Percentiles rank a stretch among this genome's conserved stretches.
These are phyloP conservation scores for Agrotis exclamationis DNA, from an alignment of 2,888 invertebrate genomes.

Conservation along the genomic window DNA sequence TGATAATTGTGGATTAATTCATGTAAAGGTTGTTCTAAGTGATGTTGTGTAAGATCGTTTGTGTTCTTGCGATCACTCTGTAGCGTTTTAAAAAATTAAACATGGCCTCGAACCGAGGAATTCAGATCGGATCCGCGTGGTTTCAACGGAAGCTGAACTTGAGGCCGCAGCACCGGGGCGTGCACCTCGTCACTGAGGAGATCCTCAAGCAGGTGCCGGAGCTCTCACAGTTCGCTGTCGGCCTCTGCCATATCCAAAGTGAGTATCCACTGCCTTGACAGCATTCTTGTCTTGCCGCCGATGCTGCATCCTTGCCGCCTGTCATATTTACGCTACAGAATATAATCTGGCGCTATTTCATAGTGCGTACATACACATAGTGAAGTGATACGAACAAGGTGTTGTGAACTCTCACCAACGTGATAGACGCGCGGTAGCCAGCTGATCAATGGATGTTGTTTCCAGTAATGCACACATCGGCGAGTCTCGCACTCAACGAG, in stretches of 20 bases:
- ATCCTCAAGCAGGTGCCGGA: slow-evolving; percentile 98
- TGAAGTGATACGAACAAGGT: slow-evolving; percentile 61
- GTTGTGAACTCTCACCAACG: slow-evolving; percentile 51
- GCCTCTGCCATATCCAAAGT: slow-evolving; percentile 99
- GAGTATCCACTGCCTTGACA: slow-evolving; percentile 88
- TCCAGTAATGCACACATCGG: slow-evolving; percentile 99
- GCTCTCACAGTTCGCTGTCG: slow-evolving; percentile 98
- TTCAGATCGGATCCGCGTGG: slow-evolving; percentile 99
- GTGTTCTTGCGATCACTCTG: slow-evolving; percentile 89
- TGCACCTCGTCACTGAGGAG: slow-evolving; percentile 99
- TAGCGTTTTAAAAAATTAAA: slow-evolving; percentile 91
- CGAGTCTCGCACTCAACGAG: slow-evolving; percentile 99
- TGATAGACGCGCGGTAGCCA: slow-evolving; percentile 67
- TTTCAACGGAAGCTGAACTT: slow-evolving; percentile 99
- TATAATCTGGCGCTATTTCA: slow-evolving; percentile 71
- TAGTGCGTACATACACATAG: slow-evolving; percentile 57
- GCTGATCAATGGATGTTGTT: slow-evolving; percentile 84
- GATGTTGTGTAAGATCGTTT: slow-evolving; percentile 91
- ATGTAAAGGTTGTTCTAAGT: slow-evolving; percentile 90
- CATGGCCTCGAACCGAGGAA: slow-evolving; percentile 97
- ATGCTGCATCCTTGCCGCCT: slow-evolving; percentile 80
- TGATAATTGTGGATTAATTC: slow-evolving; percentile 93
- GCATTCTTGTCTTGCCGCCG: slow-evolving; percentile 81
- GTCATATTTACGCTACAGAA: slow-evolving; percentile 79
- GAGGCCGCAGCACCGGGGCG: slow-evolving; percentile 98